These are phyloP conservation scores for Pollenia labialis DNA, from an alignment of 2,888 invertebrate genomes.

Conservation along the genomic window DNA sequence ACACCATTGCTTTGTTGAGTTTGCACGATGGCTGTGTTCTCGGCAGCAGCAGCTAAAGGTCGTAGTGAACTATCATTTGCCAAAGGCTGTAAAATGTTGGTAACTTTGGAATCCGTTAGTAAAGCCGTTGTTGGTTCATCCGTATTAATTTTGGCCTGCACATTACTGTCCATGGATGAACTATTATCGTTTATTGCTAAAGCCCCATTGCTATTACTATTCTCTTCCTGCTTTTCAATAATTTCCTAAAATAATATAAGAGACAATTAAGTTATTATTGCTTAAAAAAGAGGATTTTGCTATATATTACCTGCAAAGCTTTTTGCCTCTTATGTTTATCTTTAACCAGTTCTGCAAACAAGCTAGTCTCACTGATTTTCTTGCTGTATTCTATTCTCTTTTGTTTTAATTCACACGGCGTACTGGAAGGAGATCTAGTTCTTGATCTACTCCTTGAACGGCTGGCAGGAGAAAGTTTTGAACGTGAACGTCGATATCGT, in stretches of 20 bases:
- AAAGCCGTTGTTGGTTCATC: slow-evolving; percentile 65
- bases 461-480: slow-evolving; percentile 74
- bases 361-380: slow-evolving; percentile 94
- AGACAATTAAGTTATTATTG: not conserved
- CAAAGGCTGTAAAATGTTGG: slow-evolving; percentile 62
- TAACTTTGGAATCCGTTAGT: slow-evolving; percentile 49
- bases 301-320: slow-evolving; percentile 85
- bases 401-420: slow-evolving; percentile 80
- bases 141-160: slow-evolving; percentile 72
- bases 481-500: slow-evolving; percentile 75
- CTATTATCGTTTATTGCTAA: slow-evolving; percentile 82
- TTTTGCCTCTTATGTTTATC: slow-evolving; percentile 92
- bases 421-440: slow-evolving; percentile 84
- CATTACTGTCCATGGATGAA: slow-evolving; percentile 81
- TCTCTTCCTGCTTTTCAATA: slow-evolving; percentile 88
- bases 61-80: slow-evolving; percentile 65
- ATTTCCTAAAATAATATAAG: slow-evolving; percentile 84
- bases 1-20: slow-evolving; percentile 65
- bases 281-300: not conserved
- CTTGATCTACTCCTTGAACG: slow-evolving; percentile 78
- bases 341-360: slow-evolving; percentile 95
- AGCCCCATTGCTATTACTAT: slow-evolving; percentile 83
- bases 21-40: slow-evolving; percentile 45
- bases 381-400: slow-evolving; percentile 88
- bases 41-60: slow-evolving; percentile 17